Evolutionary conservation across 2,113 vertebrate species (phyloP), one percentile per base, ranked within the genome.

Genomic region (Promerops cafer): DNA sequence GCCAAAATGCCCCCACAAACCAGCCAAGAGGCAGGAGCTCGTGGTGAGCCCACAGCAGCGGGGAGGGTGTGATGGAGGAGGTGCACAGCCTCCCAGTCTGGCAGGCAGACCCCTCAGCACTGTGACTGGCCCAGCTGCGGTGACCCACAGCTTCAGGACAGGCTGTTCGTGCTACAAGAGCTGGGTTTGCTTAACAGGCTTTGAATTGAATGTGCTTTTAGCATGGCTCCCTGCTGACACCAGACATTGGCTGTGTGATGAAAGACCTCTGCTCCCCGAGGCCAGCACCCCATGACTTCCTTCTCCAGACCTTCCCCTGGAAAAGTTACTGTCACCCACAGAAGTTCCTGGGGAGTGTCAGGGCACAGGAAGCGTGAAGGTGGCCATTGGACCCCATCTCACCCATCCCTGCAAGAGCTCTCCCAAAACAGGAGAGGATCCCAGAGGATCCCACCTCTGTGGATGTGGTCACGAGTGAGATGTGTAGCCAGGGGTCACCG

Each of bases 81-180:
- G 40, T 4, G 45, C 50, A 31, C 54, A 53, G 31, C 54, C 31
- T 47, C 37, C 45, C 7, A 5, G 1, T 5, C 20, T 10, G 2
- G 30, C 42, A 49, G 20, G 12, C 60, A 95, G 88, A 82, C 40
- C 75, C 39, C 57, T 75, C 13, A 1, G 50, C 4, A 3, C 83
- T 45, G 64, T 33, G 76, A 54, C 28, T 30, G 44, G 63, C 69
- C 88, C 2, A 0, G 80, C 49, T 72, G 75, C 0, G 0, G 80
- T 84, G 93, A 94, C 90, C 90, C 42, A 8, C 14, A 11, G 42
- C 33, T 94, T 96, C 80, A 70, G 97, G 92, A 92, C 96, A 94
- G 65, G 63, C 90, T 87, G 85, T 94, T 84, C 66, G 30, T 89
- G 94, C 90, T 71, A 6, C 47, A 80, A 80, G 81, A 93, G 87